Evolutionary conservation across 2,113 vertebrate genomes (phyloP).

Genomic region (Urocitellus parryii): DNA sequence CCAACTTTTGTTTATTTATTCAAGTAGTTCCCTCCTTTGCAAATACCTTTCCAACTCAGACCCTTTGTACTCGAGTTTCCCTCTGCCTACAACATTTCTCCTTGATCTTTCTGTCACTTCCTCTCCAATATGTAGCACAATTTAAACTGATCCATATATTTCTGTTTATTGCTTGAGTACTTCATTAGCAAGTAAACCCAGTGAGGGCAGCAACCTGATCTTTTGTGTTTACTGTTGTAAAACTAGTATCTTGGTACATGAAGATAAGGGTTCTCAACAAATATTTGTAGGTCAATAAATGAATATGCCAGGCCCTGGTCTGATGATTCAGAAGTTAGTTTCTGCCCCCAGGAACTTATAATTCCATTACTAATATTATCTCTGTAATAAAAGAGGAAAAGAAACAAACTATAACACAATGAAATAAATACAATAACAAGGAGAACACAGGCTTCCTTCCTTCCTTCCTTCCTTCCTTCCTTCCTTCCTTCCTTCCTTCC

Average conservation of each 20-base stretch:
- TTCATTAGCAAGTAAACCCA: not conserved
- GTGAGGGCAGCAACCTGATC: not conserved
- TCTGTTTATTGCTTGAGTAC: not conserved
- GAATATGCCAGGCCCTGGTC: not conserved
- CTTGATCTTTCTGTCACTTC: not conserved
- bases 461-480: too few relatives aligned
- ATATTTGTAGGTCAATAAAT: not conserved
- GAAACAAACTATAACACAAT: not conserved
- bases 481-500: too few relatives aligned
- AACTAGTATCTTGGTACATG: not conserved
- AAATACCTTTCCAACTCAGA: not conserved
- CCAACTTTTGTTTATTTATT: not conserved
- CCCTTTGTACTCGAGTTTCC: not conserved
- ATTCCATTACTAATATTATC: not conserved
- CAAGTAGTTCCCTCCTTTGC: not conserved
- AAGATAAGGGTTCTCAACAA: not conserved
- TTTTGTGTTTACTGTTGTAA: not conserved
- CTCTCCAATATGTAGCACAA: not conserved
- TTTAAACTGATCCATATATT: not conserved
- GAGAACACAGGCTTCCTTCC: too few relatives aligned
- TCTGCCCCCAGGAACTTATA: not conserved
- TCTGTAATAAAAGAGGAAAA: not conserved
- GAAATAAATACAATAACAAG: not conserved
- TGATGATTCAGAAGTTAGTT: not conserved
- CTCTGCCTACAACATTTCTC: not conserved